Evolutionary conservation across 1,140 invertebrate species (phyloP).

Genomic region (Papilio glaucus): DNA sequence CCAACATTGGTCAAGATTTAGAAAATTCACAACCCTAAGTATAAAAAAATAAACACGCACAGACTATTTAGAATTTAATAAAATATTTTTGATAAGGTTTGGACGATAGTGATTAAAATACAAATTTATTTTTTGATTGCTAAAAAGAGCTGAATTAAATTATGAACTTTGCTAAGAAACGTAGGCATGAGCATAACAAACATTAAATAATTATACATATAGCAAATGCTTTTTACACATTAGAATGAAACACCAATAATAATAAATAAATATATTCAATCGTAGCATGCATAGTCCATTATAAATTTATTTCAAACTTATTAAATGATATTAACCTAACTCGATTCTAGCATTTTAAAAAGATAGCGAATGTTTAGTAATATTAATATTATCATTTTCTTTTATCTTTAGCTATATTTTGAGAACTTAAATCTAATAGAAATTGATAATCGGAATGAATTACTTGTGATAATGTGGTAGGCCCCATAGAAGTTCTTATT

Average conservation of each 20-base stretch:
- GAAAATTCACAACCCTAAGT: background rate
- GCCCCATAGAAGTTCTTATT: background rate
- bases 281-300: no score
- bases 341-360: background rate
- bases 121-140: constrained; percentile 14
- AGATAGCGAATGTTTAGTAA: background rate
- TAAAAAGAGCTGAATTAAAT: background rate
- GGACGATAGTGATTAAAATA: constrained; percentile 15
- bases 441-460: no score
- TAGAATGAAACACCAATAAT: background rate
- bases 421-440: no score
- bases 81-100: constrained; percentile 71
- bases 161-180: background rate
- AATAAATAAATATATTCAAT: no score
- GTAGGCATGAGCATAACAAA: background rate
- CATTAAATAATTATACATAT: background rate
- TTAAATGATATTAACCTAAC: no score
- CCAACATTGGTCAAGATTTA: constrained; percentile 1
- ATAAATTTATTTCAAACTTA: no score
- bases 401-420: no score
- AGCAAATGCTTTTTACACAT: background rate
- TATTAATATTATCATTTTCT: no score
- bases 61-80: constrained; percentile 57
- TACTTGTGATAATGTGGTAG: no score
- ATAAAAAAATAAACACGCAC: constrained; percentile 64